Evolutionary conservation across 1,140 invertebrate genomes (phyloP).

Genomic region (Delia radicum): DNA sequence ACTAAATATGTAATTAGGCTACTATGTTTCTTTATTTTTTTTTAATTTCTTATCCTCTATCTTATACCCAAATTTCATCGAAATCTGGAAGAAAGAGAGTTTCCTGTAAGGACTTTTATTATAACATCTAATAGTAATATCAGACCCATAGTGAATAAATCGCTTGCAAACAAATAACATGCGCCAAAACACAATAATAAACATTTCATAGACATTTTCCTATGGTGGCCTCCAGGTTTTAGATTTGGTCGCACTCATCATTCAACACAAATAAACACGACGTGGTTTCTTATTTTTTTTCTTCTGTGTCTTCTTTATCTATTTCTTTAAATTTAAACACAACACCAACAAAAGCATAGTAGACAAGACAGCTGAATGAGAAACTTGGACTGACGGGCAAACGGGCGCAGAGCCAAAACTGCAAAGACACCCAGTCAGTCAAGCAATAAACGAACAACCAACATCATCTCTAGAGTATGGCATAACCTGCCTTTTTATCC

Average conservation of each 20-base stretch:
- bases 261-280: slow-evolving; percentile 13
- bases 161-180: neutral
- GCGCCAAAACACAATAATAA: neutral
- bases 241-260: neutral
- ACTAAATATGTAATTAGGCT: too few species aligned
- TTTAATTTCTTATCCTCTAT: too few species aligned
- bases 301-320: too few species aligned
- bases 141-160: too few species aligned
- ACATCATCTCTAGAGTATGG: neutral
- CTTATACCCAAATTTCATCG: too few species aligned
- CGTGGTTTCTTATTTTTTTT: neutral
- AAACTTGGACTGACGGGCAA: neutral
- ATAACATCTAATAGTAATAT: too few species aligned
- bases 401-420: neutral
- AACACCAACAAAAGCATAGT: neutral
- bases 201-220: slow-evolving; percentile 15
- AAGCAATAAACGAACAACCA: neutral
- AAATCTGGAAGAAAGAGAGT: too few species aligned
- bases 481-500: slow-evolving; percentile 12
- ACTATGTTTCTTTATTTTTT: too few species aligned
- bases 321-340: neutral
- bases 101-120: too few species aligned
- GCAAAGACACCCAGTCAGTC: neutral
- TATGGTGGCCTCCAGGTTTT: slow-evolving; percentile 15
- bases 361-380: neutral